phyloP scores from a whole-genome alignment of 2,113 vertebrate species.

The Poeciliopsis occidentalis region DNA sequence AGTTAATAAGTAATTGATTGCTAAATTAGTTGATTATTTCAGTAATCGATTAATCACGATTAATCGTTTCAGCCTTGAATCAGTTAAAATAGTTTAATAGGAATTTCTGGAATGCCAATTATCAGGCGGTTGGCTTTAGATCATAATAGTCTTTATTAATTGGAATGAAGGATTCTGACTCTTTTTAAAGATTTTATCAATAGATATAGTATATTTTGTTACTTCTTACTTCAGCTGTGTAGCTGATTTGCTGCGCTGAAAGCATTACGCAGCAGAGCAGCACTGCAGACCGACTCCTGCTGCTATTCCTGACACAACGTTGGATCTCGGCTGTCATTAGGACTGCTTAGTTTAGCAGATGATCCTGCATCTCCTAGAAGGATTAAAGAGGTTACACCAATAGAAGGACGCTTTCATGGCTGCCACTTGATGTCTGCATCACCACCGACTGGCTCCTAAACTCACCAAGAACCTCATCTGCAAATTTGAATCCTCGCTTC shows the following conservation, averaged over 20 bases:
- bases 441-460: neutral
- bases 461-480: neutral
- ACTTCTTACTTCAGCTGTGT: neutral
- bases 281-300: slow-evolving; percentile 23
- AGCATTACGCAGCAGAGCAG: neutral
- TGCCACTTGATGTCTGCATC: slow-evolving; percentile 11
- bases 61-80: too few species aligned
- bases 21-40: too few species aligned
- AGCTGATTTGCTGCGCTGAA: neutral
- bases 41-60: too few species aligned
- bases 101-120: neutral
- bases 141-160: neutral
- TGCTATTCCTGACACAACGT: slow-evolving; percentile 23
- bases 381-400: slow-evolving; percentile 50
- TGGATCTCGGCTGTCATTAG: slow-evolving; percentile 33
- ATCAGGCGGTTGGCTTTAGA: neutral
- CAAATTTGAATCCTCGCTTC: neutral
- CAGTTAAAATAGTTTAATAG: neutral
- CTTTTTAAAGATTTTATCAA: neutral
- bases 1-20: too few species aligned
- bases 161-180: neutral
- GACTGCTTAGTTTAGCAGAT: slow-evolving; percentile 62
- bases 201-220: neutral
- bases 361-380: slow-evolving; percentile 50
- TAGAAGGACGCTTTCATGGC: slow-evolving; percentile 9